Base-by-base conservation (phyloP, 2,888 invertebrate species). In the Drosophila algonquin region DNA sequence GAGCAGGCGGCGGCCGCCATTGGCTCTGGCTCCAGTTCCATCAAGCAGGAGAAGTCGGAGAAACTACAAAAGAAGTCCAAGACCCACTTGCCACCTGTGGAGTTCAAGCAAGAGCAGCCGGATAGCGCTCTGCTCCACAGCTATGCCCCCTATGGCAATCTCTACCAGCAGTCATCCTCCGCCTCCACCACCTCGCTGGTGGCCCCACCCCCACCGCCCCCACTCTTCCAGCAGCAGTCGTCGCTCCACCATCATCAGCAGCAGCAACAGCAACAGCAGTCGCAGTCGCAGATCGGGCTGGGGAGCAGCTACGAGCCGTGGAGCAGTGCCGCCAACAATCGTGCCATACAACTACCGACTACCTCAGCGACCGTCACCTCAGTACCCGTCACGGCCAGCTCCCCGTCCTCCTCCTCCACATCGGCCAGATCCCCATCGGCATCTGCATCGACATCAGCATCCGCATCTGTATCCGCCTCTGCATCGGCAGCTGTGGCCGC, bases 81-180 rank as follows among this genome's bases (percentile, higher is more conserved):
- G 40, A 24, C 45, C 1, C 32, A n/a, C 14, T 40, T 59, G 2
- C 47, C 67, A 7, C 54, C 75, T 10, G 62, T 88, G 30, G 90
- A 90, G 27, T 76, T 90, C 52, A 90, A 91, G 54, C 87, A 89
- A 53, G 91, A 90, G 65, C 90, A 89, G 58, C 74, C 83, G 2
- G 90, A 90, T 30, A 9, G 50, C 12, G 5, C 63, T 0, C 62
- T 64, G 12, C 63, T 53, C n/a, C 32, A 54, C 56, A 59, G 79
- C 46, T 82, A 84, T 18, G 48, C 77, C 1, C 80, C 90, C 21
- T 91, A 90, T 44, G 69, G 82, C 5, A 90, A 89, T 79, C 75
- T 87, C 58, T 90, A 90, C 50, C 90, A 90, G 62, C 90, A 87
- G 59, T 73, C 80, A 14, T 63, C 56, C 24, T 50, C 52, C 7